These are phyloP conservation scores for Mactra quadrangularis DNA, from an alignment of 1,140 invertebrate species.

Conservation along the genomic window DNA sequence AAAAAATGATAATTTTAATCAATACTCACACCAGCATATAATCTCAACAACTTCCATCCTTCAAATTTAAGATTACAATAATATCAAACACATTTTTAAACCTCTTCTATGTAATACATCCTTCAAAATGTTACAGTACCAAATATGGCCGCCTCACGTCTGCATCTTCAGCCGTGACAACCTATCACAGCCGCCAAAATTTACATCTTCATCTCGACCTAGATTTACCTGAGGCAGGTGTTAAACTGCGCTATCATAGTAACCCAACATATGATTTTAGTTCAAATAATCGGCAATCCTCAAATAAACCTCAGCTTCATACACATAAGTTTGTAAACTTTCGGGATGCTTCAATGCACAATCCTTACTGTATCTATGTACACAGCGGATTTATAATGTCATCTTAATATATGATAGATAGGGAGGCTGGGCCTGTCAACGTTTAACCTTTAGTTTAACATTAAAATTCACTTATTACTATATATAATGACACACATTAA, in stretches of 20 bases:
- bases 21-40: slow-evolving; percentile 39
- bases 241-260: too few relatives aligned
- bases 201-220: slow-evolving; percentile 43
- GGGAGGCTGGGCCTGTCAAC: slow-evolving; percentile 31
- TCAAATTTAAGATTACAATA: neutral
- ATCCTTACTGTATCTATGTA: slow-evolving; percentile 20
- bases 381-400: too few relatives aligned
- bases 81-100: too few relatives aligned
- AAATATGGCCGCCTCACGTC: slow-evolving; percentile 52
- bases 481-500: too few relatives aligned
- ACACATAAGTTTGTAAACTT: too few relatives aligned
- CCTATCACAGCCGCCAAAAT: slow-evolving; percentile 12
- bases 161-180: slow-evolving; percentile 45
- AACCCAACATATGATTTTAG: too few relatives aligned
- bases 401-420: neutral
- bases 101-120: too few relatives aligned
- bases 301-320: too few relatives aligned
- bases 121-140: neutral
- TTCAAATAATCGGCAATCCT: too few relatives aligned
- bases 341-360: too few relatives aligned
- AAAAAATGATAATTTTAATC: too few relatives aligned
- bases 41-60: slow-evolving; percentile 48
- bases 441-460: neutral
- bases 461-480: too few relatives aligned
- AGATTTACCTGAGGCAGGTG: slow-evolving; percentile 11